Base-by-base conservation (phyloP, 2,888 invertebrate genomes). In the Nebria salina region DNA sequence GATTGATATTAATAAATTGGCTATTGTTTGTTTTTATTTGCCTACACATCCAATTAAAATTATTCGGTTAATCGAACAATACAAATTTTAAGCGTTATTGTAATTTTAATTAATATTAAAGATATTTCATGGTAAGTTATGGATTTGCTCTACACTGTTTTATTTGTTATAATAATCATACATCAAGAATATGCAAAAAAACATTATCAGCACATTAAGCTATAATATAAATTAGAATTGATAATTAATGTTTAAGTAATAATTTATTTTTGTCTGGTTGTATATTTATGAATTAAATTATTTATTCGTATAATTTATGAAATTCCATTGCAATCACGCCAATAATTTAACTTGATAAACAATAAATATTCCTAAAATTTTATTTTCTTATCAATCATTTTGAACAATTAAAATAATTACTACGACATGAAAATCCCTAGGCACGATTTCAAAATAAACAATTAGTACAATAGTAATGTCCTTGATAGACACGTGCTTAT, bases 401-500 rank as follows among this genome's bases (percentile, higher is more conserved):
- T 20, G 7, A 75, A 26, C 65, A 75, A 75, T 64, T 34, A 64
- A 65, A 75, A 65, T 75, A 75, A 65, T 75, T 25, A 11, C 64
- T 65, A 34, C 15, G 34, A 65, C 26, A 75, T 75, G 26, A 65
- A 75, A 65, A 75, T 75, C 43, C n/a, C 15, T 43, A 75, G 9
- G 65, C 65, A 42, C 42, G 20, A 41, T 6, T 8, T 26, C 26
- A 26, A 26, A 26, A 34, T 4, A 75, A 75, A 54, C 43, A 75
- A 73, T 54, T 65, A 65, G 65, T 7, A 76, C 43, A 76, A 76
- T 76, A 76, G 68, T 20, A 7, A 13, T 42, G 76, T 15, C 76
- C 76, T 76, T 76, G 76, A 76, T 7, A 20, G 65, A 11, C 68
- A 76, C 76, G 76, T 76, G 68, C 42, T 8, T 65, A 54, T 6